These are phyloP conservation scores for Premnoplex brunnescens DNA, from an alignment of 2,797 vertebrate genomes.

Conservation along the genomic window DNA sequence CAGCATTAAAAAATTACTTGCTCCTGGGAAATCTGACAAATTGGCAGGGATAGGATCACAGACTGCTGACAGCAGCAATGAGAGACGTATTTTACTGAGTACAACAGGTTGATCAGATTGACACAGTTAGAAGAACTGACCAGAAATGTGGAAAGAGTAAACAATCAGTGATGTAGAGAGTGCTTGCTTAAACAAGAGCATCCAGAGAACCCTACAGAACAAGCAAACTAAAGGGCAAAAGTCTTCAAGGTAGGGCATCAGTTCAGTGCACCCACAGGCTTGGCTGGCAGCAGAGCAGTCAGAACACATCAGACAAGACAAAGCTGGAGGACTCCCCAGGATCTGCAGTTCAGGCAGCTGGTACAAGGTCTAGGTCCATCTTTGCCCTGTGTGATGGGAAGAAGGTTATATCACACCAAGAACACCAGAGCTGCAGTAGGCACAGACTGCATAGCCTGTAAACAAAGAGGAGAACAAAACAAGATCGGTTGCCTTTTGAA, in stretches of 20 bases:
- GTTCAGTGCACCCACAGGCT: neutral
- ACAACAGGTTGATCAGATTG: neutral
- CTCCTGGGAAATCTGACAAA: conserved; percentile 4
- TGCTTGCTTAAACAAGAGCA: neutral
- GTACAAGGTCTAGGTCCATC: conserved; percentile 24
- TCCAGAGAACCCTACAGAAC: conserved; percentile 15
- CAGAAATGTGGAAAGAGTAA: neutral
- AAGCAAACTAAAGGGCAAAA: neutral
- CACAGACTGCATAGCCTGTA: neutral
- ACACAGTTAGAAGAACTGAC: neutral
- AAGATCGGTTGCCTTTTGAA: conserved; percentile 15
- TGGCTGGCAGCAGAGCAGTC: conserved; percentile 56
- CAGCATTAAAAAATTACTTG: neutral
- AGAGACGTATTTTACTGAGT: neutral
- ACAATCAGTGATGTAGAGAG: neutral
- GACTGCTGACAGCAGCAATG: conserved; percentile 1
- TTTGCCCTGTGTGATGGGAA: neutral
- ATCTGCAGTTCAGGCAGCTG: conserved; percentile 59
- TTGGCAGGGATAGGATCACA: neutral
- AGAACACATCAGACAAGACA: conserved; percentile 56
- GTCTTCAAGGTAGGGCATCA: conserved; percentile 27
- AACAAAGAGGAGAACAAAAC: conserved; percentile 50
- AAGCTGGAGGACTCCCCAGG: conserved; percentile 35
- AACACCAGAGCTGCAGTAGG: neutral
- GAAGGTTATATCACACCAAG: neutral